phyloP scores from a whole-genome alignment of 2,797 vertebrate species.

The Parauchenoglanis ngamensis region DNA sequence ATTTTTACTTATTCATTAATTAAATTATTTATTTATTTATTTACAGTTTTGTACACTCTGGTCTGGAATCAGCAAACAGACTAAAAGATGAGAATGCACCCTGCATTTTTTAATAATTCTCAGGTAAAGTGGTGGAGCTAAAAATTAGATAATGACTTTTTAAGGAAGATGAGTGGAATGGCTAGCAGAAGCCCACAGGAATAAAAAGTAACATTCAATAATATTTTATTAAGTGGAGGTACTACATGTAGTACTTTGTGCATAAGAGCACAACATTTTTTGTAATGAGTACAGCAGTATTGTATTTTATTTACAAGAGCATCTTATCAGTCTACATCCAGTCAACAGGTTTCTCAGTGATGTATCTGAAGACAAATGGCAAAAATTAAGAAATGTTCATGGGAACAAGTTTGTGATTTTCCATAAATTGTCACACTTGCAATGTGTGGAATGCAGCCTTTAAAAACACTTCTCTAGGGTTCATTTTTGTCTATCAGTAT shows the following conservation, averaged over 20 bases:
- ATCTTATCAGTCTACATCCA: background rate
- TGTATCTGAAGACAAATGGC: too few relatives aligned
- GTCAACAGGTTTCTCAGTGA: too few relatives aligned
- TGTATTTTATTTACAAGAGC: background rate
- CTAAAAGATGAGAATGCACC: background rate
- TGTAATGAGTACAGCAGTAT: background rate
- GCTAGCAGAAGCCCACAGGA: background rate
- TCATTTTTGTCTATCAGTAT: background rate
- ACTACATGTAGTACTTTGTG: background rate
- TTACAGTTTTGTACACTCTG: background rate
- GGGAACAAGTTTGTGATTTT: too few relatives aligned
- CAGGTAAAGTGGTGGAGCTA: background rate
- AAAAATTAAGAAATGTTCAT: too few relatives aligned
- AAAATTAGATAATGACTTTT: background rate
- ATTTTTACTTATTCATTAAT: too few relatives aligned
- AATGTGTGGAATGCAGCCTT: background rate
- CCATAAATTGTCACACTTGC: too few relatives aligned
- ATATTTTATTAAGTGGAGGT: too few relatives aligned
- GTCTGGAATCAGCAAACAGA: background rate
- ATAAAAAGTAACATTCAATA: background rate
- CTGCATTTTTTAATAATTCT: background rate
- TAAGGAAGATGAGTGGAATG: background rate
- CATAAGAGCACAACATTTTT: background rate
- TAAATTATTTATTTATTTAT: background rate
- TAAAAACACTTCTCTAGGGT: too few relatives aligned